A percentile compares a stretch with the other conserved stretches of the same genome.
phyloP scores from a whole-genome alignment of 2,797 vertebrate species.

The Oryzias dopingdopingensis region DNA sequence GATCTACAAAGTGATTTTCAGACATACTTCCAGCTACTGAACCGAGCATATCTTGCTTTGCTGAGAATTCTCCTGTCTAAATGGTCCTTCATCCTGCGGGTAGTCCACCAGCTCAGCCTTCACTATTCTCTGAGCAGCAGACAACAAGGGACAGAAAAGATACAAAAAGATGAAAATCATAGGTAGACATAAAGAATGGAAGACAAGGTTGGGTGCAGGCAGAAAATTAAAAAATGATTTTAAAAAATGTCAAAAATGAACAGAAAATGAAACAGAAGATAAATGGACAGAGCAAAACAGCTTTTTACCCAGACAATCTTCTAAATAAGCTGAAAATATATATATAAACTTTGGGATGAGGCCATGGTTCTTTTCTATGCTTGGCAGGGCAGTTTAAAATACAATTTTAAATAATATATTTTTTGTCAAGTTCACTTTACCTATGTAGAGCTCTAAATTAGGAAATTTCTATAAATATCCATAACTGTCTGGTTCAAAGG shows the following conservation, averaged over 20 bases:
- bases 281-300: background rate
- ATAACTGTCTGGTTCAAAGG: background rate
- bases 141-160: conserved; percentile 24
- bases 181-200: conserved; percentile 42
- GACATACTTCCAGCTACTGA: conserved; percentile 83
- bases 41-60: conserved; percentile 91
- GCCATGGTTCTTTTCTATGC: no score
- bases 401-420: no score
- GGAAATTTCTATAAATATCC: no score
- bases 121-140: conserved; percentile 84
- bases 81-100: conserved; percentile 87
- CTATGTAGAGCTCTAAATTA: no score
- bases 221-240: conserved; percentile 12
- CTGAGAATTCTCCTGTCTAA: conserved; percentile 78
- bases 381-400: no score
- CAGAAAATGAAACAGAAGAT: conserved; percentile 21
- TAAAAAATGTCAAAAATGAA: conserved; percentile 15
- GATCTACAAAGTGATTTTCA: conserved; percentile 17
- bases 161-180: conserved; percentile 18
- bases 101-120: conserved; percentile 95
- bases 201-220: conserved; percentile 25
- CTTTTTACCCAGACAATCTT: no score
- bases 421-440: no score
- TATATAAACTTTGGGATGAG: no score
- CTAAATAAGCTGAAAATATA: no score